phyloP scores from a whole-genome alignment of 1,140 invertebrate species.

The Ips nitidus region DNA sequence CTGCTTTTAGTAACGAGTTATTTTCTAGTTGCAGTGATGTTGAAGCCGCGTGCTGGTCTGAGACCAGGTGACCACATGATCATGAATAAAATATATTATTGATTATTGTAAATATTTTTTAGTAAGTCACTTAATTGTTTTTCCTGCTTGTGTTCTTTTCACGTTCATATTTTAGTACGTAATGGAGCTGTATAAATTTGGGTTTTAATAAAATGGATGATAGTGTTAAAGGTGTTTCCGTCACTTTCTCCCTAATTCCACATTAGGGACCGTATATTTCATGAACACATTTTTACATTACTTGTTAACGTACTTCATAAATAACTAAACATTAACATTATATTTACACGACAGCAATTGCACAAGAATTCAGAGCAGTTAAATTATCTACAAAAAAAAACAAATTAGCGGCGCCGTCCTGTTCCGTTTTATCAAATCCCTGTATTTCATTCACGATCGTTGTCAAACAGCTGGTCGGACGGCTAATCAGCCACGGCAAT shows the following conservation, averaged over 20 bases:
- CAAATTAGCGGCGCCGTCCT: too few relatives aligned
- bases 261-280: constrained; percentile 40
- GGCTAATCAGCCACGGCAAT: too few relatives aligned
- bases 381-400: constrained; percentile 38
- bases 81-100: constrained; percentile 24
- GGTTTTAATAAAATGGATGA: constrained; percentile 54
- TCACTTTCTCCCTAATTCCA: background rate
- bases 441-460: constrained; percentile 29
- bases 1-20: constrained; percentile 50
- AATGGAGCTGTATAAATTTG: constrained; percentile 53
- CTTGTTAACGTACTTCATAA: constrained; percentile 31
- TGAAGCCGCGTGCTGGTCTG: constrained; percentile 46
- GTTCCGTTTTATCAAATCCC: background rate
- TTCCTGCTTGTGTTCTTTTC: constrained; percentile 52
- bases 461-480: constrained; percentile 18
- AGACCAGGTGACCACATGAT: constrained; percentile 52
- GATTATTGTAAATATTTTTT: constrained; percentile 55
- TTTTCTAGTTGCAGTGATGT: constrained; percentile 43
- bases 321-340: constrained; percentile 42
- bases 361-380: constrained; percentile 23
- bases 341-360: constrained; percentile 43
- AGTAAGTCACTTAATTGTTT: constrained; percentile 52
- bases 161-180: constrained; percentile 52
- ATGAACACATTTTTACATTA: constrained; percentile 47
- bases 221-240: constrained; percentile 44